Percentiles rank a stretch among this genome's conserved stretches.
These are phyloP conservation scores for Anas platyrhynchos DNA, from an alignment of 2,113 vertebrate species.

Conservation along the genomic window DNA sequence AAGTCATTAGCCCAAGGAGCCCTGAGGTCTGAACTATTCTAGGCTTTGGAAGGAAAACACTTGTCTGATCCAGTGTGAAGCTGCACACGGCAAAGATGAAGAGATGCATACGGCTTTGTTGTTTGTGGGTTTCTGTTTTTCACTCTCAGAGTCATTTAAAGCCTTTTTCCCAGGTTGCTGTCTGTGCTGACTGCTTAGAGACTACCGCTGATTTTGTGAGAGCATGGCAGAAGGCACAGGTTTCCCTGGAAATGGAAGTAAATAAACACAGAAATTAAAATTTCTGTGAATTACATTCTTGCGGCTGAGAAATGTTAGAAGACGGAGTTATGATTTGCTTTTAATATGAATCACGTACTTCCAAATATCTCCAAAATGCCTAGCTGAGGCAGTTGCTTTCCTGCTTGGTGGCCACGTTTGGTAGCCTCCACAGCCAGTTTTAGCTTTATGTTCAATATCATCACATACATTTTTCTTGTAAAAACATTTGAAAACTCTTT, in stretches of 20 bases:
- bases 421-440: neutral
- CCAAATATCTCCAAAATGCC: neutral
- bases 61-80: neutral
- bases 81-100: neutral
- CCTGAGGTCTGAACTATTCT: fast-evolving
- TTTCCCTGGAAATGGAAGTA: neutral
- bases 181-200: neutral
- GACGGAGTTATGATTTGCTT: neutral
- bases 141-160: neutral
- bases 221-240: neutral
- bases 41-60: neutral
- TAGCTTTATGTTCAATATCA: neutral
- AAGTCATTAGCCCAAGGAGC: neutral
- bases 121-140: neutral
- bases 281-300: neutral
- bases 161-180: neutral
- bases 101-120: fast-evolving
- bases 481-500: neutral
- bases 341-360: neutral
- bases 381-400: neutral
- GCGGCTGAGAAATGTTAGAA: neutral
- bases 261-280: neutral
- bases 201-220: neutral
- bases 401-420: neutral
- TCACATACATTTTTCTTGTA: neutral